Evolutionary conservation across 2,113 vertebrate species (phyloP), one percentile per base, ranked within the genome.

Genomic region (Pelodiscus sinensis): DNA sequence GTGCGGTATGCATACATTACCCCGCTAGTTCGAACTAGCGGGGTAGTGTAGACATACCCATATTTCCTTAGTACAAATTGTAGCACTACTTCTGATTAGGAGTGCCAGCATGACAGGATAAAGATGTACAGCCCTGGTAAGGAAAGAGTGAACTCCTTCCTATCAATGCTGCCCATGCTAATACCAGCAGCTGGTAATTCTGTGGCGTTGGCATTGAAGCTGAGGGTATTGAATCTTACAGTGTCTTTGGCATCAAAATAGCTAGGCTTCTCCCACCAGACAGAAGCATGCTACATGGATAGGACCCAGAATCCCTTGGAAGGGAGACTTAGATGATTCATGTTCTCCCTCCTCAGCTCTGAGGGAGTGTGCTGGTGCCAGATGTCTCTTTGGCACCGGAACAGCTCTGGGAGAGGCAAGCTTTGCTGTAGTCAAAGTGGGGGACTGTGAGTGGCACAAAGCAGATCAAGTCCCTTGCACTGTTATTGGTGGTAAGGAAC

Each of bases 241-340:
- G 35, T 13, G 24, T 25, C 22, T 75, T 50, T 50, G 38, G 38
- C 73, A 75, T 14, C 38, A 50, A 50, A 31, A 19, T 10, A 68
- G 22, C 35, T 50, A 3, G 44, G 21, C 73, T 75, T 75, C 22
- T 75, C 38, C 38, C 38, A 25, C 22, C 73, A 50, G 38, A 44
- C 12, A 75, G 38, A 75, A 7, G 44, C 11, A 75, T 84, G 55
- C 51, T 58, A 75, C 55, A 73, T 29, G 77, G 31, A 27, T 12
- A 44, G n/a, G 25, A 6, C 60, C 60, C 31, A 31, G 68, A 92
- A 86, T 50, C 24, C 51, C 44, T 8, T 27, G 35, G 2, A 21
- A 3, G 5, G 16, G 21, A 4, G 7, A 38, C 19, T n/a, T 82
- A 12, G 0, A 0, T 2, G 38, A 56, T 62, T 62, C 38, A 86